Evolutionary conservation across 2,888 invertebrate species (phyloP), one percentile per base, ranked within the genome.

Genomic region (Eupeodes luniger): DNA sequence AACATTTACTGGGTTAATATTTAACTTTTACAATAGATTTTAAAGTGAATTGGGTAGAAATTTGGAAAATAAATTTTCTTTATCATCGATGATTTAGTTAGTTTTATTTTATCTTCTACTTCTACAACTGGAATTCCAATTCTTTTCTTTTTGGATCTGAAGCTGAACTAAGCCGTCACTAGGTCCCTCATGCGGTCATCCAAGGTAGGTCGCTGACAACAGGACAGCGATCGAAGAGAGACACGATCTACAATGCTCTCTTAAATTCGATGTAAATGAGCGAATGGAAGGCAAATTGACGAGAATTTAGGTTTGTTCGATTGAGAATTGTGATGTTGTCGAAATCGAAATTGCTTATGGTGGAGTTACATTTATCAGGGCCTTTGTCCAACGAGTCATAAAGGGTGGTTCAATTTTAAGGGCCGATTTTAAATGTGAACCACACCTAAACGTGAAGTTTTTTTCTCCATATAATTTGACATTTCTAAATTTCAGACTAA

Each of bases 111-210:
- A 70, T 74, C 72, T 78, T 27, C 27, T 27, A 27, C 72, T 78
- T 27, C 27, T 27, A 27, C 27, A 27, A 85, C 55, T 66, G 70
- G 36, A 80, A 80, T 64, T 79, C 66, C 27, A 80, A 80, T 64
- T 79, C 66, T 55, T 83, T 49, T 67, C 79, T 79, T 87, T 84
- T 47, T 40, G 75, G 75, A 81, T 88, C 78, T 34, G 47, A 47
- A 47, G 12, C 49, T 77, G 67, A 74, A 77, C 62, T 53, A 27
- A 55, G 16, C 55, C 61, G 75, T 78, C 66, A 88, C 78, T 88
- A 81, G 88, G 53, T 88, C 88, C 85, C 85, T 78, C 85, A 81
- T 74, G 88, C 85, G 88, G 81, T 57, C 72, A 70, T 81, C 69
- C 53, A 67, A 27, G 67, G 78, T 78, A 88, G 88, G 66, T 88